Base-by-base conservation (phyloP, 2,888 invertebrate species). In the Leptinotarsa tumamoca region DNA sequence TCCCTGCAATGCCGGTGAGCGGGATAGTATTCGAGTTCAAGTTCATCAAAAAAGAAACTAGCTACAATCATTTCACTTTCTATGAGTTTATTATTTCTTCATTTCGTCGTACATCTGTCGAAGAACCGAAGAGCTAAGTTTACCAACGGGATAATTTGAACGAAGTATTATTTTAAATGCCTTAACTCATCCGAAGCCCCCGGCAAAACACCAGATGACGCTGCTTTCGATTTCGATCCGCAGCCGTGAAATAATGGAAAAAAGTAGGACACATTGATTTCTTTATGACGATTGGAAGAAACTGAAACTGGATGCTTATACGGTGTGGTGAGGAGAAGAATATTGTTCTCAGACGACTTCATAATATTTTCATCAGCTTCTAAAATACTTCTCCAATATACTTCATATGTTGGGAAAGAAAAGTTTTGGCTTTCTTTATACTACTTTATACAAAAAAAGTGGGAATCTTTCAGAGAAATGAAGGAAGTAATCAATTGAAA, bases 131-230 rank as follows among this genome's bases (percentile, higher is more conserved):
- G 21, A 18, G 27, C 56, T 17, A 33, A 58, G 27, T 61, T 18
- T 33, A 43, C 69, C 21, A 69, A 54, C 69, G 43, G 50, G 69
- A 69, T 43, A n/a, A 70, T 49, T 61, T 43, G 61, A 18, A 50
- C n/a, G 43, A 15, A 58, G 21, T 18, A 33, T 43, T 43, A 58
- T 58, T 69, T 69, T 70, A 43, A 63, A 63, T 63, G 33, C 21
- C 58, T 72, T 23, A 69, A 75, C 50, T 51, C 67, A 70, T 71
- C 67, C 51, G 23, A 27, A 58, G 66, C 72, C 54, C 23, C 43
- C 49, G 73, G 79, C 61, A 23, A 77, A 79, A 75, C 71, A 49
- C 68, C 79, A 79, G 79, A 75, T 79, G 79, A 79, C 72, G 72
- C 68, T 71, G 73, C 79, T 79, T 79, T 79, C 79, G 74, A 72